A percentile compares a stretch with the other conserved stretches of the same genome.
These are phyloP conservation scores for Dromas ardeola DNA, from an alignment of 2,113 vertebrate genomes.

Conservation along the genomic window DNA sequence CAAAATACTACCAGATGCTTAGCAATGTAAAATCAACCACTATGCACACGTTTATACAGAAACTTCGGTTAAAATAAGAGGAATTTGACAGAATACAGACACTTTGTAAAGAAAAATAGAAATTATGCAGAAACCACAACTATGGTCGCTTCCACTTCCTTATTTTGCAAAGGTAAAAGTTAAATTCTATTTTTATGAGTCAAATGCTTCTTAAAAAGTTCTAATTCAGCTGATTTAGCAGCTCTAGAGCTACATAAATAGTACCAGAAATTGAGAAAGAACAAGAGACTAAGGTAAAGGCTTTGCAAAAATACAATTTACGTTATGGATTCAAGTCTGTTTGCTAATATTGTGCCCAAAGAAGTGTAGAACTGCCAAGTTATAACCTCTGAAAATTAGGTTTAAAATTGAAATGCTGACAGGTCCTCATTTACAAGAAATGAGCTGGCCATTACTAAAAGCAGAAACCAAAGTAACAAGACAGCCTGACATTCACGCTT, in stretches of 20 bases:
- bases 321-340: background rate
- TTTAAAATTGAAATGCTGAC: background rate
- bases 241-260: background rate
- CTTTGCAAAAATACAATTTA: background rate
- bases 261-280: background rate
- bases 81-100: background rate
- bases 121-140: background rate
- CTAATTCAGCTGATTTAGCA: conserved; percentile 30
- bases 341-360: background rate
- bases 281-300: background rate
- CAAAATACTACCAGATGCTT: conserved; percentile 18
- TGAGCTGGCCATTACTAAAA: background rate
- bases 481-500: background rate
- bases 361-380: background rate
- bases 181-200: background rate
- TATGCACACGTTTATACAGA: background rate
- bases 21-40: background rate
- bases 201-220: background rate
- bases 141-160: background rate
- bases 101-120: background rate
- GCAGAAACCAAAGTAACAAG: background rate
- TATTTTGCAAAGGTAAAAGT: background rate
- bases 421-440: background rate
- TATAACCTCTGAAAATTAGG: background rate
- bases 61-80: background rate